Evolutionary conservation across 2,113 vertebrate species (phyloP).

Genomic region (Mohoua ochrocephala): DNA sequence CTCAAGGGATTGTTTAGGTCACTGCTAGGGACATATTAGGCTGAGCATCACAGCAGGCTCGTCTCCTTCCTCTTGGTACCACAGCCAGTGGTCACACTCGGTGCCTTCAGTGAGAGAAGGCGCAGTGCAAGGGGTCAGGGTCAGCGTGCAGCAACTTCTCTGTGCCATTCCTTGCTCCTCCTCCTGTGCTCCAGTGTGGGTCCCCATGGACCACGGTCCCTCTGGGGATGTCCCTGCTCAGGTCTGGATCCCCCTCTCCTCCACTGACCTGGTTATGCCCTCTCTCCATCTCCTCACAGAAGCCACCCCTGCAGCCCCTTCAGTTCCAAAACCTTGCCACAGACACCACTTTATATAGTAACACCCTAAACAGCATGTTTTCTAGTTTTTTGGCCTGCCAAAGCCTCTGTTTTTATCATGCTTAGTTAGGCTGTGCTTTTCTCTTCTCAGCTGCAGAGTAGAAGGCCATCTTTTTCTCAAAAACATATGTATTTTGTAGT

Average conservation of each 20-base stretch:
- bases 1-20: background rate
- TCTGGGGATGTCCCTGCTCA: background rate
- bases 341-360: background rate
- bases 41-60: background rate
- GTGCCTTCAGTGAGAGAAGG: background rate
- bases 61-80: background rate
- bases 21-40: background rate
- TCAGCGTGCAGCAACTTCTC: background rate
- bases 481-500: background rate
- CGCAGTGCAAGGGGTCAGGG: fast-evolving
- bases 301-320: background rate
- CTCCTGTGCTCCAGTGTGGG: fast-evolving
- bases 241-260: background rate
- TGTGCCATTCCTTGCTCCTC: background rate
- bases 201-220: background rate
- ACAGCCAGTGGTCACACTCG: background rate
- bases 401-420: background rate
- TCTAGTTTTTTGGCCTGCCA: background rate
- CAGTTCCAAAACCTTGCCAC: background rate
- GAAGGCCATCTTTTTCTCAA: background rate
- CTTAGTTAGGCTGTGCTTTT: background rate
- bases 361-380: background rate
- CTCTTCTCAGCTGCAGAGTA: background rate
- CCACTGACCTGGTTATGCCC: background rate
- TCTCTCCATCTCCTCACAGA: background rate